Evolutionary conservation across 2,797 vertebrate genomes (phyloP).

Genomic region (Leptatherina wallacei): DNA sequence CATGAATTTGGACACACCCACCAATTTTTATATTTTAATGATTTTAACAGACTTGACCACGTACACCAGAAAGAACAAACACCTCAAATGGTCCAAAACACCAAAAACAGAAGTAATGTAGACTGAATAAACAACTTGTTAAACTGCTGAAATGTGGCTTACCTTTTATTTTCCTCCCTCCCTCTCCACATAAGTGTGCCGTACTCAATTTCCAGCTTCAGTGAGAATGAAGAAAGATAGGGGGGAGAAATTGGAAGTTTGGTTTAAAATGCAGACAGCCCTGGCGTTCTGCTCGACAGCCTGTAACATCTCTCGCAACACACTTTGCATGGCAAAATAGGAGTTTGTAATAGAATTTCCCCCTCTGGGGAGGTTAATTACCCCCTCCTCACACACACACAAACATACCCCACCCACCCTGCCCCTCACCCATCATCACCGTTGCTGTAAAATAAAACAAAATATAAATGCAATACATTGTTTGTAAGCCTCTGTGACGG

Average conservation of each 20-base stretch:
- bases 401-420: not conserved
- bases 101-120: conserved; percentile 71
- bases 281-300: conserved; percentile 92
- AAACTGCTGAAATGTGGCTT: conserved; percentile 76
- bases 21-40: not conserved
- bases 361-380: conserved; percentile 95
- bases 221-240: conserved; percentile 85
- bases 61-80: conserved; percentile 53
- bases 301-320: conserved; percentile 93
- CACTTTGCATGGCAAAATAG: conserved; percentile 94
- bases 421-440: not conserved
- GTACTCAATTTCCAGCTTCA: conserved; percentile 91
- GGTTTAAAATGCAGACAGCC: conserved; percentile 94
- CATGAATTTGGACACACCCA: not conserved
- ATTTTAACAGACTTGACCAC: not conserved
- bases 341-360: conserved; percentile 95
- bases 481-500: conserved; percentile 76
- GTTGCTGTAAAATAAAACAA: conserved; percentile 55
- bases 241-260: conserved; percentile 83
- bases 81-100: conserved; percentile 16
- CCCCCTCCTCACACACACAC: conserved; percentile 5
- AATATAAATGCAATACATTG: conserved; percentile 46
- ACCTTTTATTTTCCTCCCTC: conserved; percentile 67
- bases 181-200: conserved; percentile 76
- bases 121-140: conserved; percentile 78